Conservation (phyloP, 2,888 invertebrate genomes). For the Drosophila infuscata region DNA sequence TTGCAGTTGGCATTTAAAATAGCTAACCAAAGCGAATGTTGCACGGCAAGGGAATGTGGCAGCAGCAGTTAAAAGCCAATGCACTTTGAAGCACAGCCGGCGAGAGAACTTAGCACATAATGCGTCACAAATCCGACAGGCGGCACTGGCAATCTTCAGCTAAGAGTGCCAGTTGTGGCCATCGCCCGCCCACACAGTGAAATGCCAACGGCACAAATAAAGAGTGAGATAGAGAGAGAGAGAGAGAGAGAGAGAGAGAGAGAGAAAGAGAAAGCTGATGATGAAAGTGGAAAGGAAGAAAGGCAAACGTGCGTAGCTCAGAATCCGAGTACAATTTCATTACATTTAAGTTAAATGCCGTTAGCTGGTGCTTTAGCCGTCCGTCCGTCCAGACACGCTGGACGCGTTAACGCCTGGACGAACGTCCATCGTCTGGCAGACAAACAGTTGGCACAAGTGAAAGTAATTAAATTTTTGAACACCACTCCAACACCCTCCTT, state of each 20-base stretch:
- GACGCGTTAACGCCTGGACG: not conserved
- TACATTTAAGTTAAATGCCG: conserved; percentile 76
- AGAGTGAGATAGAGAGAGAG: no score
- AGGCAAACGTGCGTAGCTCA: conserved; percentile 57
- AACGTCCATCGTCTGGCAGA: conserved; percentile 44
- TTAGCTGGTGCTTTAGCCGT: conserved; percentile 54
- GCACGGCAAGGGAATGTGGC: not conserved
- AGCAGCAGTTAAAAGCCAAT: conserved; percentile 44
- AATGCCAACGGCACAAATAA: conserved; percentile 15
- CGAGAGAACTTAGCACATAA: conserved; percentile 62
- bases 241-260: not conserved
- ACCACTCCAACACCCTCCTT: conserved; percentile 1
- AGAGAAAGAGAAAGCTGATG: not conserved
- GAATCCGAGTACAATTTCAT: conserved; percentile 64
- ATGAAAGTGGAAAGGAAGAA: conserved; percentile 18
- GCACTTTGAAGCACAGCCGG: conserved; percentile 51
- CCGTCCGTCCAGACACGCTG: conserved; percentile 13
- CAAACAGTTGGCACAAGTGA: conserved; percentile 75
- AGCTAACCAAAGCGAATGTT: conserved; percentile 23
- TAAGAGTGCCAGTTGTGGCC: conserved; percentile 8
- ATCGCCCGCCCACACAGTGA: conserved; percentile 14
- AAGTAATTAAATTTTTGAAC: conserved; percentile 79
- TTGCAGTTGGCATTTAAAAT: conserved; percentile 56
- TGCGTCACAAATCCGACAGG: conserved; percentile 57
- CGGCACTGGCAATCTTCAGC: conserved; percentile 16